Base-by-base conservation (phyloP, 2,797 vertebrate species). In the Pygocentrus nattereri region DNA sequence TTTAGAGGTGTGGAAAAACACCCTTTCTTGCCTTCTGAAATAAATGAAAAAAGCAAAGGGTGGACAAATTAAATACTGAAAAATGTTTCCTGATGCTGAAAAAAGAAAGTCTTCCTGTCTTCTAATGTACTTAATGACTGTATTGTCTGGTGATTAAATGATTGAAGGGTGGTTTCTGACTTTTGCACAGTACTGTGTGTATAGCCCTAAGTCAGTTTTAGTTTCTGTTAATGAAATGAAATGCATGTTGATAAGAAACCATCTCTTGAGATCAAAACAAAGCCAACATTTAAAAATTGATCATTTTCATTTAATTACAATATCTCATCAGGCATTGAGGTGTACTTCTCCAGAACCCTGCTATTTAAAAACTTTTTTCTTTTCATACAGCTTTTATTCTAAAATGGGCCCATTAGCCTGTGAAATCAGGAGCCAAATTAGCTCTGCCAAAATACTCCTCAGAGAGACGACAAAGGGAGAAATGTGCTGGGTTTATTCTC, bases 381-480 rank as follows among this genome's bases (percentile, higher is more conserved):
- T 31, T 19, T 52, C 50, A 74, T 75, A 38, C 76, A 75, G 52
- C 69, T 76, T 15, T 62, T 79, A 52, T 74, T 82, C 82, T 80
- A 73, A 80, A 82, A 85, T 69, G 77, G 49, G 69, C 73, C 65
- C 61, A 56, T 70, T 58, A 31, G 77, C 62, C 44, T 52, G 74
- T 64, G 61, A 76, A 65, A 58, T 59, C 44, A 52, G 31, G 69
- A 75, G 76, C 49, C 31, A 68, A 58, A 78, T 59, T 41, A 56
- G 56, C 80, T 82, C 68, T 68, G 84, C 76, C 73, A 80, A 38
- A 52, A 76, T 77, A 65, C 19, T 65, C 74, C 74, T n/a, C 18
- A 21, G 41, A 76, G 56, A 38, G 23, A 19, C 11, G 11, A 56
- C 21, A 59, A 65, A 76, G 19, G 31, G 50, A 30, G 58, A 76